Percentiles rank a stretch among this genome's conserved stretches.
Conservation (phyloP, 2,888 invertebrate genomes). For the Microplitis manilae region DNA sequence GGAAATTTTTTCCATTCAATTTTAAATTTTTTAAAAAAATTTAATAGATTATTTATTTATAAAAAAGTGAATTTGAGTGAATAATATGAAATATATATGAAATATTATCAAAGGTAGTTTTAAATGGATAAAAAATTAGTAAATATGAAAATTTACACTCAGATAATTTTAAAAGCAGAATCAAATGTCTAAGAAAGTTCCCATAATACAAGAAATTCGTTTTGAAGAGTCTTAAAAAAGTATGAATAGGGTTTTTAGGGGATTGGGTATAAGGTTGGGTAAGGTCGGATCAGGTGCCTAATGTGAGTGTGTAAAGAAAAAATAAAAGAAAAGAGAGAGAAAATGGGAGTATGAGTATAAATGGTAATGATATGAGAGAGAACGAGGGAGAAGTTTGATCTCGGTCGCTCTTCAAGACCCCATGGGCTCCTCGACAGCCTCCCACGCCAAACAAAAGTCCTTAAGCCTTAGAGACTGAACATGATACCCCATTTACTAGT, state of each 20-base stretch:
- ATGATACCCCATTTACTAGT: slow-evolving; percentile 71
- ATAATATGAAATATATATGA: neutral
- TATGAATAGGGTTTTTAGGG: slow-evolving; percentile 38
- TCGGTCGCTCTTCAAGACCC: slow-evolving; percentile 32
- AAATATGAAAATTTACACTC: slow-evolving; percentile 26
- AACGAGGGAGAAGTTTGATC: slow-evolving; percentile 39
- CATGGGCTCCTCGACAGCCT: slow-evolving; percentile 57
- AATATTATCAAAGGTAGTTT: neutral
- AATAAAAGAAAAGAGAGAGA: slow-evolving; percentile 25
- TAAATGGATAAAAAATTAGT: neutral
- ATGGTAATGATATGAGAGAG: slow-evolving; percentile 49
- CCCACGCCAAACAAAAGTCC: slow-evolving; percentile 72
- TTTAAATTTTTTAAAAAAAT: too few relatives aligned
- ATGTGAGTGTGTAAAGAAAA: slow-evolving; percentile 41
- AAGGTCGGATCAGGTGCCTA: slow-evolving; percentile 59
- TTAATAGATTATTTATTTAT: too few relatives aligned
- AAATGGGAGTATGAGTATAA: slow-evolving; percentile 20
- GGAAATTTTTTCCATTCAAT: too few relatives aligned
- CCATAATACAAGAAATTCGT: slow-evolving; percentile 40
- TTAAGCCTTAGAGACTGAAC: slow-evolving; percentile 70
- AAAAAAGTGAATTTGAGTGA: too few relatives aligned
- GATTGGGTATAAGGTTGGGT: slow-evolving; percentile 53
- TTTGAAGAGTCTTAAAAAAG: slow-evolving; percentile 20
- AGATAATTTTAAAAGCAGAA: slow-evolving; percentile 12
- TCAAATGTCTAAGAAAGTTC: slow-evolving; percentile 26